Conservation (phyloP, 35 echinoderm and acorn worm species). For the Stichopus chloronotus region DNA sequence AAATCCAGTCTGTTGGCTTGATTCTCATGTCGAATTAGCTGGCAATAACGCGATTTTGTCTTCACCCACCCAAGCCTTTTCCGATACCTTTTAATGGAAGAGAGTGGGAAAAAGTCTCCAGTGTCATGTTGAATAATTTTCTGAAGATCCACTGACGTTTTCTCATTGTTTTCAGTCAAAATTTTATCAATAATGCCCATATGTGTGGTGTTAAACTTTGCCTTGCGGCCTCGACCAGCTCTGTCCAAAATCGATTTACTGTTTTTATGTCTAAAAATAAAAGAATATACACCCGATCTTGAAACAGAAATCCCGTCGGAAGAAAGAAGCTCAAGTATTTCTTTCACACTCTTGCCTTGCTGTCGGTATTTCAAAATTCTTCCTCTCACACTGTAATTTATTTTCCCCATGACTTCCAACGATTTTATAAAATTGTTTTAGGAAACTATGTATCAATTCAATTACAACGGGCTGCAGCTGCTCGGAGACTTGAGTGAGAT, state of each 20-base stretch:
- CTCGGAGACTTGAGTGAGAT: not conserved
- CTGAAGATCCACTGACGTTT: slow-evolving; percentile 20
- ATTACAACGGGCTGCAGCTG: not conserved
- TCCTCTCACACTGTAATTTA: slow-evolving; percentile 18
- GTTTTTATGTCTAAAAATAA: not conserved
- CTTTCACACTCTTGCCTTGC: not conserved
- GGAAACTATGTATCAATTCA: slow-evolving; percentile 3
- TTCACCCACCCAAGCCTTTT: no score
- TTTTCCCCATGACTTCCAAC: not conserved
- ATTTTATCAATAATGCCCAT: not conserved
- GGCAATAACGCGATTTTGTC: slow-evolving; percentile 38
- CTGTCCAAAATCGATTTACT: slow-evolving; percentile 13
- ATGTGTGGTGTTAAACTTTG: slow-evolving; percentile 1
- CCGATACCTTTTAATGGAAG: no score
- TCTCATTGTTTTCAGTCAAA: not conserved
- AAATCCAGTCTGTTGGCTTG: slow-evolving; percentile 19
- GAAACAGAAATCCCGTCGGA: slow-evolving; percentile 17
- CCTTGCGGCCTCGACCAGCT: slow-evolving; percentile 20
- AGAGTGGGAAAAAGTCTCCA: slow-evolving; percentile 14
- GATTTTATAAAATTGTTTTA: slow-evolving; percentile 2
- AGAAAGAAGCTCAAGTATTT: slow-evolving; percentile 13
- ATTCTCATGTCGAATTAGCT: slow-evolving; percentile 46
- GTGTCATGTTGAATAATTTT: slow-evolving; percentile 17
- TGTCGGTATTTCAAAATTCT: slow-evolving; percentile 13
- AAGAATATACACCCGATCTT: slow-evolving; percentile 25